phyloP scores from a whole-genome alignment of 2,888 invertebrate species.

The Eudemis profundana region DNA sequence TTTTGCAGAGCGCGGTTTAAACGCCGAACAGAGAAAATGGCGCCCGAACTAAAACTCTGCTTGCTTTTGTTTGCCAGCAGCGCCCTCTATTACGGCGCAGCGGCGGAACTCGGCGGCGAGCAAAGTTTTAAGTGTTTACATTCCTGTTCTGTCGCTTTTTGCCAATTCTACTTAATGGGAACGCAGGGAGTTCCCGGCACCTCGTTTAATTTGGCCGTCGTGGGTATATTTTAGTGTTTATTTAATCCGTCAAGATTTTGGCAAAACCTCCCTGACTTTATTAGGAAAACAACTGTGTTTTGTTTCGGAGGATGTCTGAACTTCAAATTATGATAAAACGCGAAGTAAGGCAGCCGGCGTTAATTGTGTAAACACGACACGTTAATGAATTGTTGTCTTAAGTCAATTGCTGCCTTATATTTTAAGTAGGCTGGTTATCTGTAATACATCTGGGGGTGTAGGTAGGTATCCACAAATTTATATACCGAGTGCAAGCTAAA shows the following conservation, averaged over 20 bases:
- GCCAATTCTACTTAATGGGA: conserved; percentile 80
- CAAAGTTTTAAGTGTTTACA: conserved; percentile 84
- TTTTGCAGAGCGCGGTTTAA: conserved; percentile 70
- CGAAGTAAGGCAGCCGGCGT: conserved; percentile 13
- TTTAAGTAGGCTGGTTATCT: background rate
- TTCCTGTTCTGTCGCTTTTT: conserved; percentile 82
- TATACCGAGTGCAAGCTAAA: too few relatives aligned
- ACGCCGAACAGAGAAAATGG: conserved; percentile 73
- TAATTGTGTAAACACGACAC: conserved; percentile 32
- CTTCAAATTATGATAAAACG: conserved; percentile 28
- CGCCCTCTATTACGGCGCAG: conserved; percentile 72
- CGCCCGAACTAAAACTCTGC: conserved; percentile 70
- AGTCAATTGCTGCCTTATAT: conserved; percentile 4
- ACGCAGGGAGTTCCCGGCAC: conserved; percentile 72
- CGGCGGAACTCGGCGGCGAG: conserved; percentile 67
- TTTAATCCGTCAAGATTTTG: conserved; percentile 66
- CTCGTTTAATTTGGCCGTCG: conserved; percentile 73
- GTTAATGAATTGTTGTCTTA: conserved; percentile 25
- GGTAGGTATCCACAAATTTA: too few relatives aligned
- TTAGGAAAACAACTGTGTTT: conserved; percentile 42
- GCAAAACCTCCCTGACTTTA: conserved; percentile 42
- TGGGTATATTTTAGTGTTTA: conserved; percentile 70
- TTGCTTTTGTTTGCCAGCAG: conserved; percentile 77
- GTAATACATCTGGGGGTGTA: background rate
- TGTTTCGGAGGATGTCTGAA: conserved; percentile 38